Base-by-base conservation (phyloP, 2,888 invertebrate genomes). In the Tillus elongatus region DNA sequence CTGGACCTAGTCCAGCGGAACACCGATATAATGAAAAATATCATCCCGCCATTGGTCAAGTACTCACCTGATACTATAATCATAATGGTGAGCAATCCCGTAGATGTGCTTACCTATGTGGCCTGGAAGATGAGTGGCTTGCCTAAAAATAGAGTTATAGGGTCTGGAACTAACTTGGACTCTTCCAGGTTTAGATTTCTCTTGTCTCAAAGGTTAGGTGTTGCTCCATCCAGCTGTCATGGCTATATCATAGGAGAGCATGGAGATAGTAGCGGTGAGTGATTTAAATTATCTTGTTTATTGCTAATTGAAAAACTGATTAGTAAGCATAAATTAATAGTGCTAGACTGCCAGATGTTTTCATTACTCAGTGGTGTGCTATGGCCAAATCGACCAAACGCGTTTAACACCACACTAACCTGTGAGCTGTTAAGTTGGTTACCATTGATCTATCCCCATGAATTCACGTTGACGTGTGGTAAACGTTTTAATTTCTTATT, bases 181-280 rank as follows among this genome's bases (percentile, higher is more conserved):
- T 89, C 92, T 0, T 87, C 90, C 0, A 72, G 93, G 43, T 91
- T 95, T 69, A 77, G 91, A 19, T 92, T 89, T 67, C 69, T 91
- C 39, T 72, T 93, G 52, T 87, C 89, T 0, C 83, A 91, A 61
- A 79, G 75, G 51, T 69, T 93, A 35, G 76, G 78, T 41, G 77
- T 92, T 27, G 85, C 90, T 0, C 78, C 91, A 3, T 78, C 82
- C 9, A 88, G 85, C 45, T 84, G 85, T 56, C 91, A 93, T 59
- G 92, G 88, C 0, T 93, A 87, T 77, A 86, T 93, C 54, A 89
- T 93, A 56, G 93, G 93, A 15, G 93, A 93, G 59, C 93, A 93
- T 54, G 93, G 93, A 1, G 93, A 93, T 55, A 54, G 58, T 36
- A 57, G 65, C 35, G 64, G 64, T 64, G 50, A 45, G 51, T 47